Conservation (phyloP, 1,140 invertebrate genomes). For the Zaprionus davidi region DNA sequence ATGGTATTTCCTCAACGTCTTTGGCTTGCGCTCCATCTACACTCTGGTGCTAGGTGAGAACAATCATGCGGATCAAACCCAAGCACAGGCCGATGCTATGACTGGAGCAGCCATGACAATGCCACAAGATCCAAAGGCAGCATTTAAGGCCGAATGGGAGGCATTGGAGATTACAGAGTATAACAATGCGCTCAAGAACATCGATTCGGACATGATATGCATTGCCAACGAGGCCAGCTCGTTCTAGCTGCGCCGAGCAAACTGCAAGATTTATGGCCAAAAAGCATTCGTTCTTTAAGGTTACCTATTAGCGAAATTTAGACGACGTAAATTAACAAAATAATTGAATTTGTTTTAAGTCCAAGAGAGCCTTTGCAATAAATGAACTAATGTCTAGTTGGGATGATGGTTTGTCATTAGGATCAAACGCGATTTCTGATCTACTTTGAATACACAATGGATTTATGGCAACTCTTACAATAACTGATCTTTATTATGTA, state of each 20-base stretch:
- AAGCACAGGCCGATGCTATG: conserved; percentile 99
- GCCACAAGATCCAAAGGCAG: conserved; percentile 98
- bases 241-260: conserved; percentile 15
- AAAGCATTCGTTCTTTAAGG: conserved; percentile 37
- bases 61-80: conserved; percentile 98
- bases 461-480: not conserved
- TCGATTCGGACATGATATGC: conserved; percentile 87
- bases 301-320: conserved; percentile 43
- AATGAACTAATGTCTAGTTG: conserved; percentile 24
- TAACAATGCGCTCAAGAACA: conserved; percentile 93
- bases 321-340: conserved; percentile 34
- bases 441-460: not conserved
- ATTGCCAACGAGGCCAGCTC: conserved; percentile 43
- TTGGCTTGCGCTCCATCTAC: conserved; percentile 99
- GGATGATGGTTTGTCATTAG: too few relatives aligned
- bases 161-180: conserved; percentile 98
- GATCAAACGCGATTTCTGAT: not conserved
- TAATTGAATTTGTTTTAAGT: conserved; percentile 26
- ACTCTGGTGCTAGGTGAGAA: conserved; percentile 98
- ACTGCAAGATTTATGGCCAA: conserved; percentile 17
- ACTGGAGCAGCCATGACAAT: conserved; percentile 98
- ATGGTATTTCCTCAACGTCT: conserved; percentile 99
- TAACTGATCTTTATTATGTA: not conserved
- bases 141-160: conserved; percentile 99
- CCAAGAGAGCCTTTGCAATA: conserved; percentile 32